Conservation (phyloP, 2,113 vertebrate species). For the Semnornis frantzii region DNA sequence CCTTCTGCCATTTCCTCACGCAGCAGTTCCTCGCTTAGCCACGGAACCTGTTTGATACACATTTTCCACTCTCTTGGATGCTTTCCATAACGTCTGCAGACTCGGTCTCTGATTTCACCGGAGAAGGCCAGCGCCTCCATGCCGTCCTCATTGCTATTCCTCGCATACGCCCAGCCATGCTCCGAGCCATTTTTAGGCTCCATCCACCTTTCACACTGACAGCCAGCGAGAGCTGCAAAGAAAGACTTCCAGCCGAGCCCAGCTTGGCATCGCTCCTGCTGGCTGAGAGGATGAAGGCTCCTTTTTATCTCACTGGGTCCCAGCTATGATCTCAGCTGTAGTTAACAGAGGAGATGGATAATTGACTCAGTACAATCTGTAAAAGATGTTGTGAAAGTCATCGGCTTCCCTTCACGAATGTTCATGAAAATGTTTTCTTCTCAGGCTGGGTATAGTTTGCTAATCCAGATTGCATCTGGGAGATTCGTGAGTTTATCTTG, state of each 20-base stretch:
- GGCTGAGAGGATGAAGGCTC: not conserved
- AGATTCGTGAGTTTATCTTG: constrained; percentile 2
- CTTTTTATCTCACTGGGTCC: not conserved
- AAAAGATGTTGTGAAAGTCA: constrained; percentile 19
- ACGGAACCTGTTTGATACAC: not conserved
- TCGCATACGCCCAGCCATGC: not conserved
- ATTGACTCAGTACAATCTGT: not conserved
- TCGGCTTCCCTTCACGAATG: not conserved
- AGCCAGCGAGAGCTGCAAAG: not conserved
- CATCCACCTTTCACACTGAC: not conserved
- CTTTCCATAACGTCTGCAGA: not conserved
- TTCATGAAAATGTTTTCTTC: not conserved
- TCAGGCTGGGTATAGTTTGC: not conserved
- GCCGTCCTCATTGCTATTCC: not conserved
- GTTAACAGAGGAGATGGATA: not conserved
- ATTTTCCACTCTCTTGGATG: not conserved
- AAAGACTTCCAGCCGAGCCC: not conserved
- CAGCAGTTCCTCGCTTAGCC: not conserved
- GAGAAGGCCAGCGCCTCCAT: not conserved
- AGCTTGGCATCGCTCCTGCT: not conserved
- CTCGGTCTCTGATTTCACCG: not conserved
- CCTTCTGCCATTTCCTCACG: not conserved
- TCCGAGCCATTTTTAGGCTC: constrained; percentile 33
- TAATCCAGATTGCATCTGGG: not conserved
- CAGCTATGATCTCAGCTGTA: not conserved